Evolutionary conservation across 2,888 invertebrate genomes (phyloP), one percentile per base, ranked within the genome.

Genomic region (Trimorus sp.): DNA sequence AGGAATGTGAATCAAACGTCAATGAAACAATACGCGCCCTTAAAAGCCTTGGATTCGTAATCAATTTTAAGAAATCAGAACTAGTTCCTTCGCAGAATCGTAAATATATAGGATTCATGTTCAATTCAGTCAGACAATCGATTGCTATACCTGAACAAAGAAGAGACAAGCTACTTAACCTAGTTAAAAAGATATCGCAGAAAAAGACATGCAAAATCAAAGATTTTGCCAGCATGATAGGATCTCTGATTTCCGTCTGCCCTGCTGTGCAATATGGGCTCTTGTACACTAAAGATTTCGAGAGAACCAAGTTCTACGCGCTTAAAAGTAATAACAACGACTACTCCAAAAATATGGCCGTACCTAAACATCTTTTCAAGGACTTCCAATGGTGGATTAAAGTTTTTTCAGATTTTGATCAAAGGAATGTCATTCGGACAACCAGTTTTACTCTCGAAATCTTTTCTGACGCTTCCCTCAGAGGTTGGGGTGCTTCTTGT

Each of bases 221-320:
- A 37, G 69, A 59, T 0, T 79, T 75, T 48, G 63, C 69, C 7
- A 42, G 75, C 15, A n/a, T 79, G 42, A 51, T 75, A 14, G 79
- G 70, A 1, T 75, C 68, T 3, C 69, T 79, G 0, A 53, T 75
- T 1, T 75, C 79, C 1, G 63, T 69, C 16, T 79, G 74, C 12
- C 75, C 79, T 7, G 79, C 79, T 11, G 74, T 79, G 0, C 15
- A 14, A 2, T 75, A 75, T 68, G 70, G 79, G 1, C 26, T 63
- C 0, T 15, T 69, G 7, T 73, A 78, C 40, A 78, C 66, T 1
- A 78, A 59, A n/a, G 7, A 12, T 5, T 78, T 78, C 7, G 78
- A 78, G 26, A 26, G 73, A 7, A 7, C 8, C 2, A 40, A 40
- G 7, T 40, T 63, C 70, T 38, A 48, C 12, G 53, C 62, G 4